A percentile compares a stretch with the other conserved stretches of the same genome.
These are phyloP conservation scores for Pseudomyrmex sp. DNA, from an alignment of 1,140 invertebrate species.

Conservation along the genomic window DNA sequence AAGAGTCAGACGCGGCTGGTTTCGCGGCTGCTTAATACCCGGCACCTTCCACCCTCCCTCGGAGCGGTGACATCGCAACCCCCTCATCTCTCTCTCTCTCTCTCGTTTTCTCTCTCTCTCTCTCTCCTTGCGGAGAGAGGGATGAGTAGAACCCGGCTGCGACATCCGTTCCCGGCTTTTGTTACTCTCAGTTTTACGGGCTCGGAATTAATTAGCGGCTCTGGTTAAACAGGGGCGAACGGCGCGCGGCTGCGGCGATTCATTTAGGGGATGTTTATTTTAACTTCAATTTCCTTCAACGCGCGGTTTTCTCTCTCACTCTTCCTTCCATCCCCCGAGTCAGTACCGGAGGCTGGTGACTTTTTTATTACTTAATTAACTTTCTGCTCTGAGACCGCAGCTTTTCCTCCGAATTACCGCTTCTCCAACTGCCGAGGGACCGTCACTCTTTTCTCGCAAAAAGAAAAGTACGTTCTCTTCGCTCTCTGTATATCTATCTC, in stretches of 20 bases:
- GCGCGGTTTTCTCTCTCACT: slow-evolving; percentile 19
- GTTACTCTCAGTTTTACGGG: slow-evolving; percentile 82
- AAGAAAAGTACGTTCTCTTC: background rate
- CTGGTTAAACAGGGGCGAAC: slow-evolving; percentile 70
- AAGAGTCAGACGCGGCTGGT: slow-evolving; percentile 83
- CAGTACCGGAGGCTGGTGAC: slow-evolving; percentile 71
- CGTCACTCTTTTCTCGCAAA: background rate
- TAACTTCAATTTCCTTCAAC: slow-evolving; percentile 77
- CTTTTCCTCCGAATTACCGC: slow-evolving; percentile 69
- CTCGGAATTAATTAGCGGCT: slow-evolving; percentile 83
- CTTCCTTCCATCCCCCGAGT: too few relatives aligned
- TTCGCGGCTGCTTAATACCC: slow-evolving; percentile 82
- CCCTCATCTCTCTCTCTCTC: slow-evolving; percentile 21
- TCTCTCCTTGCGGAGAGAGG: slow-evolving; percentile 13
- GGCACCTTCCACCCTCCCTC: slow-evolving; percentile 64
- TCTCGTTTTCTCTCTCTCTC: slow-evolving; percentile 23
- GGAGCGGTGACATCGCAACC: slow-evolving; percentile 20
- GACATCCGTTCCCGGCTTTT: slow-evolving; percentile 61
- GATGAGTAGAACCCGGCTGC: slow-evolving; percentile 39
- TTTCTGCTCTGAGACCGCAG: slow-evolving; percentile 64
- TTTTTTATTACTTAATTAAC: slow-evolving; percentile 84
- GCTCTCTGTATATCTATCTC: background rate
- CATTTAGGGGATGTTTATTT: slow-evolving; percentile 84
- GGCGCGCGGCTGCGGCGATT: slow-evolving; percentile 75
- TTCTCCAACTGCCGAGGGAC: slow-evolving; percentile 16